Evolutionary conservation across 2,888 invertebrate species (phyloP), one percentile per base, ranked within the genome.

Genomic region (Lutraria lutraria): DNA sequence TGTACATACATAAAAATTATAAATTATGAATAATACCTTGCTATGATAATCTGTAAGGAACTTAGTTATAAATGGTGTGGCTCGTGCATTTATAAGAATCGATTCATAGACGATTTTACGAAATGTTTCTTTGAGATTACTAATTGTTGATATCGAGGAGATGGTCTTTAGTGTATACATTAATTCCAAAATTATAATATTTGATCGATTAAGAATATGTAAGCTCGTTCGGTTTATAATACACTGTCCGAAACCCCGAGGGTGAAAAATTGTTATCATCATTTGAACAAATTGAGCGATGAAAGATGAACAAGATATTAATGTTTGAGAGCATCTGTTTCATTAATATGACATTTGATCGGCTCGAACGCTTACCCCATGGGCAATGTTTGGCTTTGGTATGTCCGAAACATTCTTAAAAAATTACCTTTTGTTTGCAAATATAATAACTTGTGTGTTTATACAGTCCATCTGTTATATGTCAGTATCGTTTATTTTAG

Each of bases 201-300:
- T 43, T 4, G 43, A 43, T 43, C 43, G 43, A 43, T 43, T 43
- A 4, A 43, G 8, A 43, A 43, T 43, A 2, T 43, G 43, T 8
- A 43, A 43, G 43, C 43, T 15, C 56, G 19, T 56, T 56, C 13
- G 56, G 3, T 56, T 16, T 56, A 13, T 16, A 56, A 56, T 13
- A 15, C 53, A n/a, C 10, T 56, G 6, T 1, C 56, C 2, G 56
- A 1, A 6, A 54, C 16, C 82, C 29, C 34, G 60, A 3, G 82
- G 82, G n/a, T 13, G 13, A 25, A 60, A 82, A 60, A 60, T 54
- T 16, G 29, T 81, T 52, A 81, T 81, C 81, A 52, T n/a, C 52
- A 81, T 15, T 25, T 34, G 31, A 56, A 85, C 85, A 56, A 85
- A 85, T 85, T 56, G 34, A 79, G 85, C 85, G 85, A 56, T 56